phyloP scores from a whole-genome alignment of 2,113 vertebrate genomes.

The Castor canadensis region DNA sequence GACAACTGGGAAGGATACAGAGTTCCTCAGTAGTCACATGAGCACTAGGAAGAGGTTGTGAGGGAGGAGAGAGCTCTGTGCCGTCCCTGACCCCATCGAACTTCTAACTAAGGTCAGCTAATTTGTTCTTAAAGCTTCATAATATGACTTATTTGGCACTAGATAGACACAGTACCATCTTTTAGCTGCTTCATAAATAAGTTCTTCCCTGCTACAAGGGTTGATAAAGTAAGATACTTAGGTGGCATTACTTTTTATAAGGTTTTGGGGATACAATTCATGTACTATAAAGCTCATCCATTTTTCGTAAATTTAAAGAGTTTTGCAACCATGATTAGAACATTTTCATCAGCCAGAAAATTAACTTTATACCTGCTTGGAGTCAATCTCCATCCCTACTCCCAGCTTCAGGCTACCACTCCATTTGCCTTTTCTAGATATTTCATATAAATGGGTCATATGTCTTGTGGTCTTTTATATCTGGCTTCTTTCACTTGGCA shows the following conservation, averaged over 20 bases:
- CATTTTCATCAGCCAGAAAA: slow-evolving; percentile 20
- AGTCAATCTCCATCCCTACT: background rate
- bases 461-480: background rate
- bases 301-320: slow-evolving; percentile 18
- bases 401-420: background rate
- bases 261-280: background rate
- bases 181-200: background rate
- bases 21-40: background rate
- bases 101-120: background rate
- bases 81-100: background rate
- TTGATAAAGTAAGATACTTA: background rate
- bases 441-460: background rate
- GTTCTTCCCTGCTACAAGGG: background rate
- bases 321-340: background rate
- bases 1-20: background rate
- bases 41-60: background rate
- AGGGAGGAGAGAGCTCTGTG: background rate
- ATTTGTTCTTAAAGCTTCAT: background rate
- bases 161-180: background rate
- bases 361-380: background rate
- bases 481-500: background rate
- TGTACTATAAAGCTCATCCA: background rate
- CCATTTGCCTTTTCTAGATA: background rate
- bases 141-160: background rate
- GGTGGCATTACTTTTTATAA: background rate